Conservation (phyloP, 1,140 invertebrate genomes). For the Papilio glaucus region DNA sequence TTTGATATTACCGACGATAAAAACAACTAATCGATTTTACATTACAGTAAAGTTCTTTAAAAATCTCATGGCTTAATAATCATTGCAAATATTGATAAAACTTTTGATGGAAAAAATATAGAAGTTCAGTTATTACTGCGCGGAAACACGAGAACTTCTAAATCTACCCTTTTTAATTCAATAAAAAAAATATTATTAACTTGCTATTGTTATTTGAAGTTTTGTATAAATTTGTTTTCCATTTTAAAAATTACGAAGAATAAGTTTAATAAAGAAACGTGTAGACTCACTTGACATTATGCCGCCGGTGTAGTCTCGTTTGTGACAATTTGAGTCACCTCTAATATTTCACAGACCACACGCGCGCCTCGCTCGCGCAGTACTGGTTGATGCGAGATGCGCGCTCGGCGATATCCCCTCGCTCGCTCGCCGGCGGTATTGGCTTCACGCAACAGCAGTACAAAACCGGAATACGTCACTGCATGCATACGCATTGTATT, state of each 20-base stretch:
- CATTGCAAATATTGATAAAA: neutral
- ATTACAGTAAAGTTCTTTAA: too few species aligned
- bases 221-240: neutral
- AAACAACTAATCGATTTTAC: too few species aligned
- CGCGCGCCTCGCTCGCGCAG: conserved; percentile 71
- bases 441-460: conserved; percentile 47
- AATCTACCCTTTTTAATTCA: neutral
- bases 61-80: neutral
- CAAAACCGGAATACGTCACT: conserved; percentile 40
- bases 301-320: conserved; percentile 72
- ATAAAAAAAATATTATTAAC: neutral
- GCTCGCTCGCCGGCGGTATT: conserved; percentile 52
- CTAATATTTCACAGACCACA: conserved; percentile 67
- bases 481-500: conserved; percentile 39
- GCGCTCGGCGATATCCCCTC: conserved; percentile 58
- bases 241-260: neutral
- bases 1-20: neutral
- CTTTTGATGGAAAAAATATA: neutral
- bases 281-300: conserved; percentile 78
- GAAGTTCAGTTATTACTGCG: neutral
- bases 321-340: conserved; percentile 74
- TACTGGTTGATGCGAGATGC: conserved; percentile 68
- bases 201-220: neutral
- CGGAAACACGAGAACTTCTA: neutral
- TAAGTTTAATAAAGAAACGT: conserved; percentile 5